Base-by-base conservation (phyloP, 2,888 invertebrate species). In the Ormyrus labotus region DNA sequence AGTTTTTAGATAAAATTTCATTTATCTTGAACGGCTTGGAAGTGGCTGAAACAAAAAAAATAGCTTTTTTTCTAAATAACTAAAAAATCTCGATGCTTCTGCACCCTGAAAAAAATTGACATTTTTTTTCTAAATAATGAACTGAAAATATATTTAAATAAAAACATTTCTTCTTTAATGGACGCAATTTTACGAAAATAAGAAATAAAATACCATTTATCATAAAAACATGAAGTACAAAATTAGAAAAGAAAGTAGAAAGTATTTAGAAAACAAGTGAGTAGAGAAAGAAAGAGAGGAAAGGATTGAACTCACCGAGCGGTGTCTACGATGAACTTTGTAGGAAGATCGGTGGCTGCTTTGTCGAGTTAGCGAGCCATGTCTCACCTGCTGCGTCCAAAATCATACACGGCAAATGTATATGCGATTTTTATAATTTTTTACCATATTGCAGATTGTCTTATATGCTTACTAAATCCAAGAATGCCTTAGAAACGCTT, bases 301-400 rank as follows among this genome's bases (percentile, higher is more conserved):
- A 81, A 80, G 78, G 80, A 83, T 85, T 85, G 82, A 88, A 93
- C 94, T 94, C 93, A 94, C 94, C 91, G 94, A 94, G 92, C 93
- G 93, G 91, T 94, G 94, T 89, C 94, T 92, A 91, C 94, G 93
- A 90, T 94, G 94, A 87, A 94, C 93, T 92, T 94, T 94, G 92
- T 92, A 92, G 89, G 92, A 91, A 87, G 93, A 92, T 91, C 94
- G 92, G 91, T 94, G 94, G 87, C 88, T 90, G 88, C 89, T 91
- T 87, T 89, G 89, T 89, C 95, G 93, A 89, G 95, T 95, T 91
- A 95, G 92, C 89, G 94, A 95, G 90, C 94, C 94, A 92, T 95
- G 95, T 91, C 94, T 94, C 91, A 94, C 94, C 94, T 94, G 92
- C 90, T 90, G 89, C 89, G 90, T 90, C 89, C 89, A 90, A 88